Evolutionary conservation across 2,888 invertebrate species (phyloP), one percentile per base, ranked within the genome.

Genomic region (Malachius bipustulatus): DNA sequence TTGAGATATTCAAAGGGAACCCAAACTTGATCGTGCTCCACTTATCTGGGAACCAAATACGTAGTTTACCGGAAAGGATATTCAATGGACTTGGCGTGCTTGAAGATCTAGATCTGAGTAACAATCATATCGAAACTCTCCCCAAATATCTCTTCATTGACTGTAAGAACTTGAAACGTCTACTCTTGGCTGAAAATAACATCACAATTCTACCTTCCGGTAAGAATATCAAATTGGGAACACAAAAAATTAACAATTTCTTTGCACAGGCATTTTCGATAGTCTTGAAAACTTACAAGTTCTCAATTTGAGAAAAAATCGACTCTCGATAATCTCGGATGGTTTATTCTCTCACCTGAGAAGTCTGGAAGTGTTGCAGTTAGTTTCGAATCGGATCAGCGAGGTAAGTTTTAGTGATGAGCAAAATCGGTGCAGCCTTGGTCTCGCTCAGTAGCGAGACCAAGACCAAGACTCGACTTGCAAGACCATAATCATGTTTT

Each of bases 151-250:
- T 73, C 1, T 74, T 81, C 48, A 50, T 52, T 4, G 65, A 70
- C 32, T 57, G 82, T 31, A 62, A 55, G 34, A 65, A 65, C 16
- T 59, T 83, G 24, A 71, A 70, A 48, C 65, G 71, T 41, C 61
- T 84, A 31, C 78, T 79, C 51, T 54, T 83, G 8, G 75, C 78
- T 1, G 75, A 76, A 46, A 85, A 85, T 53, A 67, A 71, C 53
- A 15, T 16, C 3, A 14, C 4, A 9, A 15, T 14, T 12, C 16
- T 31, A n/a, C 24, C 24, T 19, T 19, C 24, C 6, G 24, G 24
- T 19, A 8, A 19, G 24, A 8, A 19, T 19, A 19, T 19, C n/a
- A n/a, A 6, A 19, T 19, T 19, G 24, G 6, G 6, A 19, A 19
- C 24, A 19, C 24, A n/a, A n/a, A 19, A 19, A 19, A 19, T n/a